Percentiles rank a stretch among this genome's conserved stretches.
phyloP scores from a whole-genome alignment of 2,888 invertebrate genomes.

The Thyatira batis region DNA sequence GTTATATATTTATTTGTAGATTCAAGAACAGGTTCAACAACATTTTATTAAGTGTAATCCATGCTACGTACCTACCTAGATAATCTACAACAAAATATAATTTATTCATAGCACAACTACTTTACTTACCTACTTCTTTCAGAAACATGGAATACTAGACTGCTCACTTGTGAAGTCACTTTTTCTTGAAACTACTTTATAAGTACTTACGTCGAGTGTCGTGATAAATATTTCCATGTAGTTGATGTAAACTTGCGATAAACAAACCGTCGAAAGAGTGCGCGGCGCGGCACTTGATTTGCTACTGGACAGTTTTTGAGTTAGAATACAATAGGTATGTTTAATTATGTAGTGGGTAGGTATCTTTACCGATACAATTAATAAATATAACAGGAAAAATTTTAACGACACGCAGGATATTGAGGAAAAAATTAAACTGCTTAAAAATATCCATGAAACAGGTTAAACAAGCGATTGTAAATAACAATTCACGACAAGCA shows the following conservation, averaged over 20 bases:
- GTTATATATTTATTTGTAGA: too few species aligned
- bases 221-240: conserved; percentile 55
- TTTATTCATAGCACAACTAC: conserved; percentile 32
- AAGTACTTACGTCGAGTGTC: conserved; percentile 37
- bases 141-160: conserved; percentile 30
- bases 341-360: too few species aligned
- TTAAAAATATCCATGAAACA: not conserved
- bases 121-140: conserved; percentile 28
- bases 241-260: conserved; percentile 49
- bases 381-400: too few species aligned
- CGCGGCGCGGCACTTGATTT: conserved; percentile 6
- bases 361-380: too few species aligned
- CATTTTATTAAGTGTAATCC: too few species aligned
- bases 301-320: conserved; percentile 28
- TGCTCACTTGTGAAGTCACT: conserved; percentile 31
- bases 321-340: not conserved
- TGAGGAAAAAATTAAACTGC: not conserved
- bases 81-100: too few species aligned
- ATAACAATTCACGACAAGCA: too few species aligned
- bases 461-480: too few species aligned
- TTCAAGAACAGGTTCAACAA: too few species aligned
- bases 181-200: conserved; percentile 47
- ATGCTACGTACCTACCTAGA: too few species aligned
- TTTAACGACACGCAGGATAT: too few species aligned
- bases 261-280: conserved; percentile 31